phyloP scores from a whole-genome alignment of 2,888 invertebrate genomes.

The Drosophila robusta region DNA sequence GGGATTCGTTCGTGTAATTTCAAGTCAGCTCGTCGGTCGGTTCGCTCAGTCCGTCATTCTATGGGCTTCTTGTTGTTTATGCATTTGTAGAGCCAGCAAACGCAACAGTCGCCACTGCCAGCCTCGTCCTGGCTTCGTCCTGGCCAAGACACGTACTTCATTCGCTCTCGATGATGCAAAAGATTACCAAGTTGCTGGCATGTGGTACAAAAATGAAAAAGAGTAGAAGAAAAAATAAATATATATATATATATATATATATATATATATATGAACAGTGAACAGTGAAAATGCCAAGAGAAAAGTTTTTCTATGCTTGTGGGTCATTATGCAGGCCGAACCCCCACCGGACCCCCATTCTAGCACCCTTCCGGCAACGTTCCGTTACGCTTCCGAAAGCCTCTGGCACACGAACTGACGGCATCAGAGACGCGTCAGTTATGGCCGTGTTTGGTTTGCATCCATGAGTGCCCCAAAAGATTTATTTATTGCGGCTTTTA shows the following conservation, averaged over 20 bases:
- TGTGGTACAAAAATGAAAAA: conserved; percentile 48
- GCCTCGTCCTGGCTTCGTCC: conserved; percentile 11
- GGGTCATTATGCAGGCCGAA: conserved; percentile 78
- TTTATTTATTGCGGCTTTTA: conserved; percentile 79
- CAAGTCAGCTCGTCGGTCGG: conserved; percentile 40
- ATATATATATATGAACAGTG: neutral
- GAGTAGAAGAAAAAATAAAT: conserved; percentile 11
- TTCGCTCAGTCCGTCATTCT: conserved; percentile 30
- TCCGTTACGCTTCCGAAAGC: conserved; percentile 52
- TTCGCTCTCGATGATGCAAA: conserved; percentile 77
- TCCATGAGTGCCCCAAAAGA: conserved; percentile 65
- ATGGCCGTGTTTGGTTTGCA: conserved; percentile 49
- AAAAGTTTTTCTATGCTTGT: conserved; percentile 61
- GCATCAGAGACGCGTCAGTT: conserved; percentile 61
- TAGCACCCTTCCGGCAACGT: conserved; percentile 28
- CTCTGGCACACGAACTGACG: conserved; percentile 60
- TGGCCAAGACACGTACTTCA: conserved; percentile 67
- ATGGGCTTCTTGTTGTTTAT: conserved; percentile 61
- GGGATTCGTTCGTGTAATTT: conserved; percentile 61
- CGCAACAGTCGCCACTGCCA: conserved; percentile 64
- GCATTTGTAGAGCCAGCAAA: conserved; percentile 64
- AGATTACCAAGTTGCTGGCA: conserved; percentile 76
- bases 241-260: conserved; percentile 14
- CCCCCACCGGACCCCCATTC: neutral
- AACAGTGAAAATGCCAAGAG: conserved; percentile 6